Conservation (phyloP, 2,113 vertebrate species). For the Gasterosteus nipponicus region DNA sequence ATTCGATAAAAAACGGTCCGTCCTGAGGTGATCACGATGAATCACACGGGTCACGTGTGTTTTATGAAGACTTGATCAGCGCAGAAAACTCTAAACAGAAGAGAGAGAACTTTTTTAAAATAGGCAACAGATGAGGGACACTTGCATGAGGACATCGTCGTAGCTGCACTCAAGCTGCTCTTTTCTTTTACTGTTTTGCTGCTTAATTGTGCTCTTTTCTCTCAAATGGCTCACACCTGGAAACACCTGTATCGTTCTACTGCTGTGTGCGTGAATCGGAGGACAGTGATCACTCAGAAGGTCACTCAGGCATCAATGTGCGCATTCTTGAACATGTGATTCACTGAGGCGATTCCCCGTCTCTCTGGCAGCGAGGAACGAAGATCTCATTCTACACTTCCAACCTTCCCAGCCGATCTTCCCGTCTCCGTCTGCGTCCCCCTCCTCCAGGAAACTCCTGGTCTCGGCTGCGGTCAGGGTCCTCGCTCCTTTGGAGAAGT, state of each 20-base stretch:
- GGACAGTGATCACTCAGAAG: no score
- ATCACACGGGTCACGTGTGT: background rate
- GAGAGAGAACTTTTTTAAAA: background rate
- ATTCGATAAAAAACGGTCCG: constrained; percentile 5
- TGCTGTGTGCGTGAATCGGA: no score
- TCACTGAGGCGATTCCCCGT: background rate
- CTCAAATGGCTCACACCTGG: background rate
- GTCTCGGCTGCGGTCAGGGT: constrained; percentile 76
- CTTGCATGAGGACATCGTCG: no score
- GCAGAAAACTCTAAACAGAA: constrained; percentile 73
- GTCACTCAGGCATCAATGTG: no score
- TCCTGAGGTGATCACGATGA: constrained; percentile 24
- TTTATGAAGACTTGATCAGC: constrained; percentile 74
- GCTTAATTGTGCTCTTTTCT: background rate
- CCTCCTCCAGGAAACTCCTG: constrained; percentile 74
- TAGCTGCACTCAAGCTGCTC: no score
- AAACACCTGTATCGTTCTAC: no score
- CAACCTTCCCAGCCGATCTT: constrained; percentile 80
- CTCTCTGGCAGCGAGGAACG: background rate
- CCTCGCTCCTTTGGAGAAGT: constrained; percentile 75
- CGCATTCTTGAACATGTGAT: no score
- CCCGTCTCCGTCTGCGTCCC: constrained; percentile 76
- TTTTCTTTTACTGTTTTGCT: background rate
- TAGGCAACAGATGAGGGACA: no score
- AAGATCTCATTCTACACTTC: background rate